Conservation (phyloP, 2,888 invertebrate genomes). For the Eledona agricola region DNA sequence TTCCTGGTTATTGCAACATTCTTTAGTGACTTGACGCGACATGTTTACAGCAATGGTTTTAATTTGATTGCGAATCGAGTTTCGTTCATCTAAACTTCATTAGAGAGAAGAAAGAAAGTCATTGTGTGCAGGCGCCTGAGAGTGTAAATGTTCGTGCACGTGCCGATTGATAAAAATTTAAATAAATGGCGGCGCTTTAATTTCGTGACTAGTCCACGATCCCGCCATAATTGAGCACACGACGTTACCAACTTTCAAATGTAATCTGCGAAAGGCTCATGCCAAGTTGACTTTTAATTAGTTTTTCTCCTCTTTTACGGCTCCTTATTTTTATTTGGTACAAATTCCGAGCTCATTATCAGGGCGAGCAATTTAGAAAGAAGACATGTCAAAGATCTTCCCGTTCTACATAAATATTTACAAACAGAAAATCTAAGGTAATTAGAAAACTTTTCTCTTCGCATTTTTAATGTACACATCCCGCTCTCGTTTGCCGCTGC, state of each 20-base stretch:
- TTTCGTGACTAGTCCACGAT: too few relatives aligned
- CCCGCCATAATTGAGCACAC: constrained; percentile 5
- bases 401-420: constrained; percentile 24
- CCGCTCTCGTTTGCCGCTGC: too few relatives aligned
- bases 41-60: constrained; percentile 2
- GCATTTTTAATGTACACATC: constrained; percentile 19
- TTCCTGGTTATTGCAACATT: constrained; percentile 4
- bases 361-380: constrained; percentile 7
- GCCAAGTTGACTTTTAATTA: constrained; percentile 1
- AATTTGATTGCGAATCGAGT: constrained; percentile 6
- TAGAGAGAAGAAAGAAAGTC: not conserved
- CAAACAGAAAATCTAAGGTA: constrained; percentile 21
- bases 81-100: constrained; percentile 14
- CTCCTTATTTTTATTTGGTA: constrained; percentile 1
- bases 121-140: too few relatives aligned
- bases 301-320: not conserved
- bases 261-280: not conserved
- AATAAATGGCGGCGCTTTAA: too few relatives aligned
- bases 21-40: constrained; percentile 11
- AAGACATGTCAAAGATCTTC: constrained; percentile 18
- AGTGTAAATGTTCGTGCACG: too few relatives aligned
- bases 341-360: too few relatives aligned
- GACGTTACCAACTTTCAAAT: not conserved
- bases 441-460: constrained; percentile 25
- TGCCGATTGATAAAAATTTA: too few relatives aligned